phyloP scores from a whole-genome alignment of 2,888 invertebrate genomes.

The Laothoe populi region DNA sequence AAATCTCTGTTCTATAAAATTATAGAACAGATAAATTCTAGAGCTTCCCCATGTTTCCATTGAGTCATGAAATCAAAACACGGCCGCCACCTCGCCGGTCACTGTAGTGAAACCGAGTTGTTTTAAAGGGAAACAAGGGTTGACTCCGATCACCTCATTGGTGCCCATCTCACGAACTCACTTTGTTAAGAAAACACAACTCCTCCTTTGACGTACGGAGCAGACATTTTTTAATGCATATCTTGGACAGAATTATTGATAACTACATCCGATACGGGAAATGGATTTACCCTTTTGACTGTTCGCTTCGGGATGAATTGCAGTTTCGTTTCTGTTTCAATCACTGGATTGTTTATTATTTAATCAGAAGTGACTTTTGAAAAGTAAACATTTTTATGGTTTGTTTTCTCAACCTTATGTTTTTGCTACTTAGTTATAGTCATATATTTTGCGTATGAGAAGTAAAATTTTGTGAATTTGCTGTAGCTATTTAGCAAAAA shows the following conservation, averaged over 20 bases:
- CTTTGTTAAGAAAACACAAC: conserved; percentile 81
- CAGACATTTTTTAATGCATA: conserved; percentile 80
- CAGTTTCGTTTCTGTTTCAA: conserved; percentile 38
- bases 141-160: conserved; percentile 68
- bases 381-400: not conserved
- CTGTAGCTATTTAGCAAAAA: too few species aligned
- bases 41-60: conserved; percentile 1
- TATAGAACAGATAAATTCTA: not conserved
- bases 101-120: conserved; percentile 71
- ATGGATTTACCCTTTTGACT: conserved; percentile 59
- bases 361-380: not conserved
- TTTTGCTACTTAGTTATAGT: too few species aligned
- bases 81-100: conserved; percentile 62
- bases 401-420: not conserved
- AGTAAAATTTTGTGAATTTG: too few species aligned
- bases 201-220: conserved; percentile 72
- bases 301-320: conserved; percentile 43
- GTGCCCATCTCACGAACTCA: conserved; percentile 74
- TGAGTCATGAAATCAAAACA: conserved; percentile 46
- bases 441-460: too few species aligned
- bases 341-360: not conserved
- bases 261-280: conserved; percentile 52
- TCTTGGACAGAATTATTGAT: conserved; percentile 78
- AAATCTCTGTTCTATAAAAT: too few species aligned
- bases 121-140: conserved; percentile 80